Evolutionary conservation across 2,888 invertebrate genomes (phyloP).

Genomic region (Halictus quadricinctus): DNA sequence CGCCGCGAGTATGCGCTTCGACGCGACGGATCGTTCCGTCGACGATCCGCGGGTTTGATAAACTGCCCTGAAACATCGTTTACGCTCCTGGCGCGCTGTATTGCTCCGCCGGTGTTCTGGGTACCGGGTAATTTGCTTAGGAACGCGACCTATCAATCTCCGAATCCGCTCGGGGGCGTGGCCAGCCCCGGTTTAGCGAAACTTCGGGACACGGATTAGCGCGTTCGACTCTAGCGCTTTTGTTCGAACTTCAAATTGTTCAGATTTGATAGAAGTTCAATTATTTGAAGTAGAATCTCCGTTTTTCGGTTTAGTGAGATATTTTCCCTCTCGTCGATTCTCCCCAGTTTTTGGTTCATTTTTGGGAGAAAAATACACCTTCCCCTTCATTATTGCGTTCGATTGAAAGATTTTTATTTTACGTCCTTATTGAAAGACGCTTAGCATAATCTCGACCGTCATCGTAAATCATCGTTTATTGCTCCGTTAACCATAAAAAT

Average conservation of each 20-base stretch:
- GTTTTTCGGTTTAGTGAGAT: too few species aligned
- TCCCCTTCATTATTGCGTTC: not conserved
- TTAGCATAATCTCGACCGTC: not conserved
- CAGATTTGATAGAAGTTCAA: not conserved
- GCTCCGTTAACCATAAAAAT: not conserved
- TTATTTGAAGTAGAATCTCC: too few species aligned
- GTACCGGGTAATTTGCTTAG: not conserved
- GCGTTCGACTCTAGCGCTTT: not conserved
- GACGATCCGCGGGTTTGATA: slow-evolving; percentile 25
- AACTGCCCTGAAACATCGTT: slow-evolving; percentile 35
- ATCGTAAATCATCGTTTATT: not conserved
- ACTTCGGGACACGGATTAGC: not conserved
- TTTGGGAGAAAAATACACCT: too few species aligned
- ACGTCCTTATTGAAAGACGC: not conserved
- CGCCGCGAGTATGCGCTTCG: not conserved
- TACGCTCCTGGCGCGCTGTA: slow-evolving; percentile 1
- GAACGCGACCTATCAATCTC: not conserved
- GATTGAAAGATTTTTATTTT: not conserved
- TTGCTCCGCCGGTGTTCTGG: slow-evolving; percentile 3
- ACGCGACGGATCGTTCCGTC: slow-evolving; percentile 45
- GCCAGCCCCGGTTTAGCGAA: not conserved
- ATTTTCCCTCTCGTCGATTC: too few species aligned
- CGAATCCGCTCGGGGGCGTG: not conserved
- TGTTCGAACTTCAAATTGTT: not conserved
- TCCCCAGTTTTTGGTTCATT: too few species aligned